Conservation (phyloP, 2,888 invertebrate species). For the Unio delphinus region DNA sequence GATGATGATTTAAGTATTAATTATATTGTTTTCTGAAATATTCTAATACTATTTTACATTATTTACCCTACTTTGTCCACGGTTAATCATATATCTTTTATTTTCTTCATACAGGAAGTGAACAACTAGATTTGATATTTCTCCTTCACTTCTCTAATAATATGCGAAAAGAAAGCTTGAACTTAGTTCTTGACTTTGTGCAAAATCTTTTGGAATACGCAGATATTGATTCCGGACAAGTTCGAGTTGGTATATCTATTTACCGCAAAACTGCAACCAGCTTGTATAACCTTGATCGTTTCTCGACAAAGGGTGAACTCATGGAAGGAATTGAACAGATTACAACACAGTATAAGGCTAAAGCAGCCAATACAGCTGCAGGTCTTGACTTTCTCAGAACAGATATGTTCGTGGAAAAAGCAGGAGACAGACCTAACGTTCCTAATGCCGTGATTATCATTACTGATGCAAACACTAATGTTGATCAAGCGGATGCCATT, state of each 20-base stretch:
- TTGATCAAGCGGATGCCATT: constrained; percentile 24
- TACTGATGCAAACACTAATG: constrained; percentile 49
- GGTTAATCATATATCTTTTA: too few species aligned
- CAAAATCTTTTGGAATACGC: constrained; percentile 31
- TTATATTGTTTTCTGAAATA: too few species aligned
- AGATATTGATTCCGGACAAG: constrained; percentile 45
- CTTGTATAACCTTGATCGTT: constrained; percentile 51
- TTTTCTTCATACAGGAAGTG: constrained; percentile 34
- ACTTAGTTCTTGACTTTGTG: constrained; percentile 39
- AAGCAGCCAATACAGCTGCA: constrained; percentile 38
- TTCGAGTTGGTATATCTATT: constrained; percentile 45
- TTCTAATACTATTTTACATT: too few species aligned
- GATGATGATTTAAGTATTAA: too few species aligned
- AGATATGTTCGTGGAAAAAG: constrained; percentile 27
- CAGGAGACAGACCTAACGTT: constrained; percentile 42
- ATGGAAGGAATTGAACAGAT: constrained; percentile 39
- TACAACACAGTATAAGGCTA: constrained; percentile 28
- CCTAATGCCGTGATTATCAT: constrained; percentile 54
- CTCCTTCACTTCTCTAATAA: constrained; percentile 47
- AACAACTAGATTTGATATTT: constrained; percentile 49
- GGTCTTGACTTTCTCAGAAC: constrained; percentile 47
- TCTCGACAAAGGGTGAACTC: constrained; percentile 39
- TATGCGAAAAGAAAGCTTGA: constrained; percentile 27
- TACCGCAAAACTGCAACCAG: constrained; percentile 33
- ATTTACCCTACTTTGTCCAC: too few species aligned